A percentile compares a stretch with the other conserved stretches of the same genome.
Conservation (phyloP, 2,113 vertebrate species). For the Pteropus alecto region DNA sequence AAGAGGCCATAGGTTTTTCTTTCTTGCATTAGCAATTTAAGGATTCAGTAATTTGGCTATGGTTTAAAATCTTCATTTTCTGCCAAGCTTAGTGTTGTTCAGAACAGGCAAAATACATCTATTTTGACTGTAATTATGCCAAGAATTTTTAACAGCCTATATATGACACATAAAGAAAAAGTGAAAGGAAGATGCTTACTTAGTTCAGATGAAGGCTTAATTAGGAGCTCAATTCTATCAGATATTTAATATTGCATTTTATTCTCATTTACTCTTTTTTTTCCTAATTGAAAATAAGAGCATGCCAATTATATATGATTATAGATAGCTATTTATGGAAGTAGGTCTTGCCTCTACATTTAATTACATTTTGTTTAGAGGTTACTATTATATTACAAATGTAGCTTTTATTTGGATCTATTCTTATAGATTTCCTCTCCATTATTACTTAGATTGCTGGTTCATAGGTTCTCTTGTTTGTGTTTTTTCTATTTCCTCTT, state of each 20-base stretch:
- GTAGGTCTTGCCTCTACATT: conserved; percentile 61
- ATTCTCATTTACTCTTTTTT: conserved; percentile 69
- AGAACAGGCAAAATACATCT: conserved; percentile 57
- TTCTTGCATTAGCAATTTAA: conserved; percentile 5
- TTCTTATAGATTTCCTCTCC: conserved; percentile 48
- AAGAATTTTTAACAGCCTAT: conserved; percentile 66
- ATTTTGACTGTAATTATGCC: conserved; percentile 68
- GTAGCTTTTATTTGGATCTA: conserved; percentile 62
- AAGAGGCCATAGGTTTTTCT: background rate
- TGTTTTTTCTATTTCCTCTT: background rate
- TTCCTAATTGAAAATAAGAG: conserved; percentile 75
- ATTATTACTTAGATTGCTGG: conserved; percentile 23
- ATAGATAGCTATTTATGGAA: conserved; percentile 74
- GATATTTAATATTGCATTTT: conserved; percentile 71
- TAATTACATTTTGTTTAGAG: conserved; percentile 72
- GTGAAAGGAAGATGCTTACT: conserved; percentile 53
- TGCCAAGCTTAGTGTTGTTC: conserved; percentile 57
- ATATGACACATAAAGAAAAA: conserved; percentile 58
- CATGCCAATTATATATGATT: conserved; percentile 73
- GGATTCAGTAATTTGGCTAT: conserved; percentile 50
- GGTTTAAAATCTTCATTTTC: background rate
- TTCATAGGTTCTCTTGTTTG: conserved; percentile 26
- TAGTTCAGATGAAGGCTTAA: conserved; percentile 75
- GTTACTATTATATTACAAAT: conserved; percentile 65
- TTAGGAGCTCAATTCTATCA: conserved; percentile 69